Percentiles rank a stretch among this genome's conserved stretches.
Evolutionary conservation across 2,888 invertebrate species (phyloP).

Genomic region (Salpingus planirostris): DNA sequence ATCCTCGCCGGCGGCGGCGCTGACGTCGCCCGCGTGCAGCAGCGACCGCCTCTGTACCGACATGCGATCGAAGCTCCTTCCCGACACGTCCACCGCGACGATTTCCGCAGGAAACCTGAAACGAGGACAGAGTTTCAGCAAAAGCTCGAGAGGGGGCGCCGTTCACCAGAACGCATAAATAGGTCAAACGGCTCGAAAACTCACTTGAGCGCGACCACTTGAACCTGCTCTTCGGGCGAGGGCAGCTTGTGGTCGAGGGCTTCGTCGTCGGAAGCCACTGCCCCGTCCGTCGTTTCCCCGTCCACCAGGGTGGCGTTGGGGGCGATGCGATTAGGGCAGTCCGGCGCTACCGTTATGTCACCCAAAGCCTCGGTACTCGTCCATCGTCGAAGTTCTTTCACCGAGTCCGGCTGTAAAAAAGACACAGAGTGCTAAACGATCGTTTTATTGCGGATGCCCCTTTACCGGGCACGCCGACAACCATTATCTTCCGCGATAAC

Average conservation of each 20-base stretch:
- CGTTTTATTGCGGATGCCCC: background rate
- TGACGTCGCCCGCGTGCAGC: constrained; percentile 48
- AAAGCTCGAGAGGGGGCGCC: constrained; percentile 7
- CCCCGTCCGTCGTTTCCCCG: constrained; percentile 44
- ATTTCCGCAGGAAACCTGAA: constrained; percentile 78
- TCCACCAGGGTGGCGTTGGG: constrained; percentile 41
- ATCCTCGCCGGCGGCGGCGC: constrained; percentile 22
- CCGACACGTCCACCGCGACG: constrained; percentile 83
- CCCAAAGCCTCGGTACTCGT: constrained; percentile 75
- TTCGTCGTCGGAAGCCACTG: constrained; percentile 52
- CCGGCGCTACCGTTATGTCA: constrained; percentile 71
- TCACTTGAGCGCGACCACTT: constrained; percentile 75
- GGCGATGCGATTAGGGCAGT: constrained; percentile 65
- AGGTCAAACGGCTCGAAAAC: constrained; percentile 19
- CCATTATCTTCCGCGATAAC: too few species aligned
- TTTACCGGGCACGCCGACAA: background rate
- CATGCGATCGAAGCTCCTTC: constrained; percentile 82
- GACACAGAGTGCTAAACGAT: constrained; percentile 2
- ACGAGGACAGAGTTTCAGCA: constrained; percentile 9
- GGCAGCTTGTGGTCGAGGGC: constrained; percentile 79
- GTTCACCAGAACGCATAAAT: background rate
- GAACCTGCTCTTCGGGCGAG: constrained; percentile 79
- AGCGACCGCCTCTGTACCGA: constrained; percentile 77
- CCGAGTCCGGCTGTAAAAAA: constrained; percentile 63
- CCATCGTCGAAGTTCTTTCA: constrained; percentile 74